These are phyloP conservation scores for Seriola dumerili DNA, from an alignment of 2,113 vertebrate species.

Conservation along the genomic window DNA sequence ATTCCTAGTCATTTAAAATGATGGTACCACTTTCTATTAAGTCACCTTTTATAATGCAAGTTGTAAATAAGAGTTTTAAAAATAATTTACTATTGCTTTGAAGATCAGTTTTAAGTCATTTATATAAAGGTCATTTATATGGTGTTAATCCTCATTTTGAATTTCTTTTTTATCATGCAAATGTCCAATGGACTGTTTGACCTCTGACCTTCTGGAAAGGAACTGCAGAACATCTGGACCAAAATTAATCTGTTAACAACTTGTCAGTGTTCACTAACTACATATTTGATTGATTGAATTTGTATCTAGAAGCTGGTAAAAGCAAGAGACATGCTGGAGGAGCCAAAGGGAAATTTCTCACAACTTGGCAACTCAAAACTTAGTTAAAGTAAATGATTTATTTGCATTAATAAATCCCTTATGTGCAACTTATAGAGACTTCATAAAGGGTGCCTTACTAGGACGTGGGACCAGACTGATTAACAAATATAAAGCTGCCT, in stretches of 20 bases:
- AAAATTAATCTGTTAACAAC: neutral
- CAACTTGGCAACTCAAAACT: neutral
- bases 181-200: neutral
- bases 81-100: no score
- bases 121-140: neutral
- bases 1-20: conserved; percentile 15
- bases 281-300: conserved; percentile 1
- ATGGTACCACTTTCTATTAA: neutral
- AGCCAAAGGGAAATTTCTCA: conserved; percentile 4
- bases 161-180: neutral
- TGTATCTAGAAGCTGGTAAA: neutral
- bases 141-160: neutral
- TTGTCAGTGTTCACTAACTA: neutral
- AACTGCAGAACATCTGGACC: neutral
- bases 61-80: neutral
- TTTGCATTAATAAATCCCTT: neutral
- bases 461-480: conserved; percentile 31
- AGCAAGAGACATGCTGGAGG: neutral
- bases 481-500: conserved; percentile 35
- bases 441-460: conserved; percentile 7
- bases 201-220: neutral
- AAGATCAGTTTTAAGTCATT: neutral
- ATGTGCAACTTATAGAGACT: neutral
- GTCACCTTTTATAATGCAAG: conserved; percentile 20
- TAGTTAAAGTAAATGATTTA: conserved; percentile 4